phyloP scores from a whole-genome alignment of 37 sponge, comb jelly and placozoan genomes.

The Bolinopsis microptera region DNA sequence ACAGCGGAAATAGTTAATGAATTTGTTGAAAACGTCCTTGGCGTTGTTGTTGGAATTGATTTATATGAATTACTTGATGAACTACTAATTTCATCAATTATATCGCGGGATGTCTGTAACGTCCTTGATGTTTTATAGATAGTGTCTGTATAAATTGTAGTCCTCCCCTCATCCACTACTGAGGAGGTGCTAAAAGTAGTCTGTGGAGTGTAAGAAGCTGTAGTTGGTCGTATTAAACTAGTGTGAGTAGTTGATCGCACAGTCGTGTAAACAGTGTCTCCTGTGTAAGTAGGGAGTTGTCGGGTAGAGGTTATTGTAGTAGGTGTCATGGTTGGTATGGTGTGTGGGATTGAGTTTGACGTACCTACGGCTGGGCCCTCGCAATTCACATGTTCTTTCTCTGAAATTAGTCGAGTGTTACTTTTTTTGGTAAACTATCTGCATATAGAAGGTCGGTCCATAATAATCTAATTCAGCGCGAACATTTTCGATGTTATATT shows the following conservation, averaged over 20 bases:
- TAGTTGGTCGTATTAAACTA: background rate
- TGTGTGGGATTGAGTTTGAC: background rate
- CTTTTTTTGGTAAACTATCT: no score
- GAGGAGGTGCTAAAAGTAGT: background rate
- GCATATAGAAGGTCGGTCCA: no score
- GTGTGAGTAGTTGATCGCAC: background rate
- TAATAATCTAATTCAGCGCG: no score
- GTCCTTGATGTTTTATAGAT: background rate
- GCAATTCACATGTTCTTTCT: background rate
- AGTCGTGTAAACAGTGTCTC: background rate
- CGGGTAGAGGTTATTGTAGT: background rate
- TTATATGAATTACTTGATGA: background rate
- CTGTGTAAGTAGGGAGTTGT: background rate
- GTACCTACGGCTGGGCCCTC: background rate
- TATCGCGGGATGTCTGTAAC: background rate
- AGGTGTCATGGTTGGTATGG: background rate
- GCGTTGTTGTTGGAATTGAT: background rate
- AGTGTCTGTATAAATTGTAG: background rate
- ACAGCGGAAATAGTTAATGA: background rate
- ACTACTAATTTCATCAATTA: no score
- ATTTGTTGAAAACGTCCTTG: background rate
- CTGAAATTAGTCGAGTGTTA: background rate
- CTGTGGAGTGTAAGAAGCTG: background rate
- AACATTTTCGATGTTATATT: no score
- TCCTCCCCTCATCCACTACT: background rate